Evolutionary conservation across 2,113 vertebrate species (phyloP).

Genomic region (Callorhinus ursinus): DNA sequence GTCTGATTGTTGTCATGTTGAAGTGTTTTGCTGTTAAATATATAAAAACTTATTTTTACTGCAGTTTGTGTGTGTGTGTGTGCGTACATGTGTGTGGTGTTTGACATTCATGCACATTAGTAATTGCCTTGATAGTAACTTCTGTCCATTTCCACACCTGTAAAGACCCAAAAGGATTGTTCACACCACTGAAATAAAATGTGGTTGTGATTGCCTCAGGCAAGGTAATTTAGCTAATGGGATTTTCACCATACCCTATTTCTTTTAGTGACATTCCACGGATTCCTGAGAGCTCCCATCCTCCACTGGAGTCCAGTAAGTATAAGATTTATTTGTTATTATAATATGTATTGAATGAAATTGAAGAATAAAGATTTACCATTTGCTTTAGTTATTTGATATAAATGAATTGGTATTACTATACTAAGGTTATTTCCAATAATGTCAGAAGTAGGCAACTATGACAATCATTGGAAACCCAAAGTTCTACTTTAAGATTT

Average conservation of each 20-base stretch:
- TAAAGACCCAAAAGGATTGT: constrained; percentile 64
- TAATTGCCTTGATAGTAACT: constrained; percentile 66
- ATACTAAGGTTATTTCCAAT: not conserved
- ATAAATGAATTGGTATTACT: not conserved
- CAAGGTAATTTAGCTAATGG: not conserved
- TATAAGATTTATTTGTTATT: constrained; percentile 63
- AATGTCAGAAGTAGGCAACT: not conserved
- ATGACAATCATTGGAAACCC: not conserved
- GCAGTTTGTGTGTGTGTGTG: constrained; percentile 48
- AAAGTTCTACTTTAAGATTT: not conserved
- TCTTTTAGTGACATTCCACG: constrained; percentile 96
- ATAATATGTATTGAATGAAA: not conserved
- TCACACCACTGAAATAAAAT: constrained; percentile 32
- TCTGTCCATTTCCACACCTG: constrained; percentile 62
- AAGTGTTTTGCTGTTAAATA: constrained; percentile 76
- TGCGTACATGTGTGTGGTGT: constrained; percentile 15
- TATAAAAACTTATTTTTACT: constrained; percentile 65
- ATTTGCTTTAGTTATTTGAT: not conserved
- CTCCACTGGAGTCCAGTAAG: constrained; percentile 98
- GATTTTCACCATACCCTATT: constrained; percentile 74
- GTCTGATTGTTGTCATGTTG: constrained; percentile 67
- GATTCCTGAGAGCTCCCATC: constrained; percentile 97
- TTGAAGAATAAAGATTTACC: not conserved
- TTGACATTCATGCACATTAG: constrained; percentile 69
- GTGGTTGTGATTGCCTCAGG: not conserved